phyloP scores from a whole-genome alignment of 2,888 invertebrate genomes.

The Zhuqinia jingwanae region DNA sequence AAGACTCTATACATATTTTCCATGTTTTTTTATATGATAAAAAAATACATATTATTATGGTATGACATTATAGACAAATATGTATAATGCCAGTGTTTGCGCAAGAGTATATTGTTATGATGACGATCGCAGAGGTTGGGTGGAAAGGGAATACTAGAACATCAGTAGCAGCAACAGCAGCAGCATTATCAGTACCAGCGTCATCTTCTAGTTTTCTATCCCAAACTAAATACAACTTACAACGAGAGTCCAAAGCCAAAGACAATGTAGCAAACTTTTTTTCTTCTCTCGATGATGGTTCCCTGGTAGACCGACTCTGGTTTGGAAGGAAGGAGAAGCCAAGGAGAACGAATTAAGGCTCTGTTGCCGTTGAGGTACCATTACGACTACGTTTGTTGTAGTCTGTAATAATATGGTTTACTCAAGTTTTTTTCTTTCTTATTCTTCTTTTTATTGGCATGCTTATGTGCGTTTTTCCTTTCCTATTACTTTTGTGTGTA shows the following conservation, averaged over 20 bases:
- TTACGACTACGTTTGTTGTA: neutral
- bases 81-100: slow-evolving; percentile 4
- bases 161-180: neutral
- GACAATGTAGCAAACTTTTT: slow-evolving; percentile 44
- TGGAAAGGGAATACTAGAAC: neutral
- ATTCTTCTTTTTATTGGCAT: slow-evolving; percentile 45
- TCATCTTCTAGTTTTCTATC: slow-evolving; percentile 19
- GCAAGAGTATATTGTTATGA: neutral
- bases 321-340: neutral
- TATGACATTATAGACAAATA: no score
- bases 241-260: slow-evolving; percentile 9
- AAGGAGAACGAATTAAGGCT: slow-evolving; percentile 17
- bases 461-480: slow-evolving; percentile 42
- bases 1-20: slow-evolving; percentile 27
- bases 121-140: neutral
- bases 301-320: neutral
- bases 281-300: slow-evolving; percentile 21
- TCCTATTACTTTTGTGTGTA: neutral
- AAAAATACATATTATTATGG: no score
- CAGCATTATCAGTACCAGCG: neutral
- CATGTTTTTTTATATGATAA: neutral
- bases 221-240: slow-evolving; percentile 53
- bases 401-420: slow-evolving; percentile 51
- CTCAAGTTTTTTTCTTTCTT: slow-evolving; percentile 45
- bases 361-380: slow-evolving; percentile 22